phyloP scores from a whole-genome alignment of 2,888 invertebrate genomes.

The Meloe dianella region DNA sequence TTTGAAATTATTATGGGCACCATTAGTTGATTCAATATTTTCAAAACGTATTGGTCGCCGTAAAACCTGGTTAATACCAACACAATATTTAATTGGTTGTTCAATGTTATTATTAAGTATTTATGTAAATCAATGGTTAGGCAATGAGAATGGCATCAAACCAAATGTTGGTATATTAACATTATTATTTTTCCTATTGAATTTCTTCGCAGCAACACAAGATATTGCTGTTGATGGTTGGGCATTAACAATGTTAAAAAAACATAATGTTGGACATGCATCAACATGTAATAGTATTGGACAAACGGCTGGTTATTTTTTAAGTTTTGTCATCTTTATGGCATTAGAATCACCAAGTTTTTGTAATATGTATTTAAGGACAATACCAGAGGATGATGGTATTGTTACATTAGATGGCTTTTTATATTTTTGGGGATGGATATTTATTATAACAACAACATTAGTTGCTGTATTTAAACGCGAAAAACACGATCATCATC shows the following conservation, averaged over 20 bases:
- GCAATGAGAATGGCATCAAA: constrained; percentile 58
- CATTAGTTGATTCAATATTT: constrained; percentile 94
- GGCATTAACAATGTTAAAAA: constrained; percentile 98
- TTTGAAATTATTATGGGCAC: constrained; percentile 97
- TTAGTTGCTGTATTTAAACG: constrained; percentile 87
- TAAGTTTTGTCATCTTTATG: constrained; percentile 96
- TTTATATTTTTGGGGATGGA: constrained; percentile 92
- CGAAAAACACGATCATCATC: constrained; percentile 66
- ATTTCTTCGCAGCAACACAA: constrained; percentile 98
- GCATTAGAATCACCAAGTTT: constrained; percentile 95
- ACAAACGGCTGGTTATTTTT: constrained; percentile 96
- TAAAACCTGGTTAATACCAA: constrained; percentile 95
- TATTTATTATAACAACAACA: constrained; percentile 89
- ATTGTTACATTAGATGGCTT: constrained; percentile 70
- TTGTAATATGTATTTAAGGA: constrained; percentile 90
- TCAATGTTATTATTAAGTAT: constrained; percentile 89
- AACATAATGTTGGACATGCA: constrained; percentile 96
- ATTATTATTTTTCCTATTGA: constrained; percentile 84
- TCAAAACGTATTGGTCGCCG: constrained; percentile 84
- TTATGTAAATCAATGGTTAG: constrained; percentile 74
- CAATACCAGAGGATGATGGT: constrained; percentile 70
- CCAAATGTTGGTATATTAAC: constrained; percentile 84
- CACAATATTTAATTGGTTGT: constrained; percentile 87
- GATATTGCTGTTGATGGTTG: constrained; percentile 99
- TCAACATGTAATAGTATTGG: constrained; percentile 99